Evolutionary conservation across 2,113 vertebrate genomes (phyloP), one percentile per base, ranked within the genome.

Genomic region (Grantiella picta): DNA sequence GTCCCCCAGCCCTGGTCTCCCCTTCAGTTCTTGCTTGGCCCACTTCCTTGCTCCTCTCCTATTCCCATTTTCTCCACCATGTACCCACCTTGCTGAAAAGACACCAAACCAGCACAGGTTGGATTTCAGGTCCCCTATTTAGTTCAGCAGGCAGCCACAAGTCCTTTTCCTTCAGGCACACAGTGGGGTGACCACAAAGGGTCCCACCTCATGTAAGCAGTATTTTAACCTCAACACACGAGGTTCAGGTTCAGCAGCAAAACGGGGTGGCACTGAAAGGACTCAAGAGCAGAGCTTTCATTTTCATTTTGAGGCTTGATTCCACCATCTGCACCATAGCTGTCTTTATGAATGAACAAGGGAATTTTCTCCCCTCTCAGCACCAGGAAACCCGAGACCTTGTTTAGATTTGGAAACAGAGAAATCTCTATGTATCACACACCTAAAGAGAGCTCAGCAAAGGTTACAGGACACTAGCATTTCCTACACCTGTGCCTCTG

Each of bases 51-150:
- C 27, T 73, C 23, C 64, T 24, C 13, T 71, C 45, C 50, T 15
- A 45, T 5, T 59, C 38, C 29, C 2, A 2, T 47, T 61, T 89
- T 60, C 56, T 63, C 68, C 54, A 47, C 5, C 0, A 0, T 0
- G 11, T 15, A 63, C 42, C 42, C 2, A 1, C 44, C 17, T 19
- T 11, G 21, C 35, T 52, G 61, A 36, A 29, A 60, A 75, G 70
- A 47, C 31, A 4, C 11, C 36, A 60, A 60, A 23, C 16, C 57
- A 68, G 18, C 86, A 53, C 19, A 38, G 33, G 42, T 0, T 86
- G 38, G 47, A 40, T 78, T 63, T 72, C 65, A 78, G 47, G 47
- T 27, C 21, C 69, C 31, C 42, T 54, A 0, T 33, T 61, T 11
- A 38, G 27, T 2, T 77, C 68, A 54, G 11, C 16, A 44, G 0